These are phyloP conservation scores for Trichacis sp. DNA, from an alignment of 2,888 invertebrate genomes.

Conservation along the genomic window DNA sequence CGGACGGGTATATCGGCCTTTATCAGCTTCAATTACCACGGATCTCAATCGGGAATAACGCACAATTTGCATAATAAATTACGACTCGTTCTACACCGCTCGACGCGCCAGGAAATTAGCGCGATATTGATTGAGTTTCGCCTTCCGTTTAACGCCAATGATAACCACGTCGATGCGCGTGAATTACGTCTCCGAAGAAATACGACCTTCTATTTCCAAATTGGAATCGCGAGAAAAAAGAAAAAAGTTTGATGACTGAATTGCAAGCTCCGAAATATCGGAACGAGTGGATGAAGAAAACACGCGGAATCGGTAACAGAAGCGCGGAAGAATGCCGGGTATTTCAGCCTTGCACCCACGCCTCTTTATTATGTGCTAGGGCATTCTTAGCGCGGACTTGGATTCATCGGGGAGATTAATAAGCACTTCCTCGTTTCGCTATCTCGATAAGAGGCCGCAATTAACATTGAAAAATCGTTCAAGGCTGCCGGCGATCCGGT, in stretches of 20 bases:
- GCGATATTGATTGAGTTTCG: conserved; percentile 16
- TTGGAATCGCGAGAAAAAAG: too few species aligned
- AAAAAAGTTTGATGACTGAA: too few species aligned
- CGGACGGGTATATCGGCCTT: conserved; percentile 21
- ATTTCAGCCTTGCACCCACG: conserved; percentile 4
- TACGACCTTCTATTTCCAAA: too few species aligned
- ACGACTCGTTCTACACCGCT: conserved; percentile 14
- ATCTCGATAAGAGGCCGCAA: conserved; percentile 54
- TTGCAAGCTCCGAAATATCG: neutral
- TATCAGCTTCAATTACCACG: conserved; percentile 31
- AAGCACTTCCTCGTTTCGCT: conserved; percentile 39
- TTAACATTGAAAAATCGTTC: conserved; percentile 59
- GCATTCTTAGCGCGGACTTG: neutral
- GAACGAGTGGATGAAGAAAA: too few species aligned
- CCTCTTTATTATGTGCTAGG: neutral
- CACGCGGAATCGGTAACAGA: conserved; percentile 3
- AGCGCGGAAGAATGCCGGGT: neutral
- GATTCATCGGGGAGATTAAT: conserved; percentile 1
- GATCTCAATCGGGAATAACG: conserved; percentile 24
- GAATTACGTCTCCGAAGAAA: too few species aligned
- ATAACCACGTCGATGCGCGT: neutral
- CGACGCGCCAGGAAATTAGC: conserved; percentile 14
- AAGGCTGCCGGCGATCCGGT: conserved; percentile 53
- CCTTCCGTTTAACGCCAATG: conserved; percentile 6
- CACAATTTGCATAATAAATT: conserved; percentile 45